These are phyloP conservation scores for Centruroides vittatus DNA, from an alignment of 1,140 invertebrate genomes.

Conservation along the genomic window DNA sequence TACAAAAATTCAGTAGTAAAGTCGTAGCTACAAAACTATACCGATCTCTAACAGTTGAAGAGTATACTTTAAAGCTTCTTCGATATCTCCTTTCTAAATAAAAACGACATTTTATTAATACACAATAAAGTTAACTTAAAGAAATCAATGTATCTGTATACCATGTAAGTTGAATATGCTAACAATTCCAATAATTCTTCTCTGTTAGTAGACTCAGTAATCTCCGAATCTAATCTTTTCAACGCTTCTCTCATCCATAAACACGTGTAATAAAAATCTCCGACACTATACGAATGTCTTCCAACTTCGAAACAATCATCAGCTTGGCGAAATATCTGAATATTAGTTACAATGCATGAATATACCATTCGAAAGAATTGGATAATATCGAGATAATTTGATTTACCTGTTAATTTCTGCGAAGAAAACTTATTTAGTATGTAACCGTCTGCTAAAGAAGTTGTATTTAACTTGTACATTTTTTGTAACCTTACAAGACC, in stretches of 20 bases:
- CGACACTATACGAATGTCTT: conserved; percentile 80
- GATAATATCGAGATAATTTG: neutral
- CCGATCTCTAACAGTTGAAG: too few species aligned
- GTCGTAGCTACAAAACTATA: too few species aligned
- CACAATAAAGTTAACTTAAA: too few species aligned
- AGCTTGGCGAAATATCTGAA: conserved; percentile 33
- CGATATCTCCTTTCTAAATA: too few species aligned
- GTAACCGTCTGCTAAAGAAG: conserved; percentile 72
- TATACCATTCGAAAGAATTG: too few species aligned
- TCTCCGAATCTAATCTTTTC: conserved; percentile 37
- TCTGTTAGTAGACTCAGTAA: conserved; percentile 42
- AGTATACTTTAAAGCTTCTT: too few species aligned
- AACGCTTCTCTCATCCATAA: conserved; percentile 92
- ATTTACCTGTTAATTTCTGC: conserved; percentile 42
- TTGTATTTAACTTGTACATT: conserved; percentile 84
- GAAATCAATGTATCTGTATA: conserved; percentile 26
- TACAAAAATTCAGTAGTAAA: too few species aligned
- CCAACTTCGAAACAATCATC: conserved; percentile 94
- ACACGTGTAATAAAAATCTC: conserved; percentile 85
- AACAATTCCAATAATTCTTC: conserved; percentile 89
- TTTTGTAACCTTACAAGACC: conserved; percentile 93
- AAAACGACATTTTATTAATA: too few species aligned
- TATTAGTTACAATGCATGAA: too few species aligned
- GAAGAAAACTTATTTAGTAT: conserved; percentile 54
- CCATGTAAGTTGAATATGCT: conserved; percentile 84